Evolutionary conservation across 2,797 vertebrate genomes (phyloP).

Genomic region (Sparidentex hasta): DNA sequence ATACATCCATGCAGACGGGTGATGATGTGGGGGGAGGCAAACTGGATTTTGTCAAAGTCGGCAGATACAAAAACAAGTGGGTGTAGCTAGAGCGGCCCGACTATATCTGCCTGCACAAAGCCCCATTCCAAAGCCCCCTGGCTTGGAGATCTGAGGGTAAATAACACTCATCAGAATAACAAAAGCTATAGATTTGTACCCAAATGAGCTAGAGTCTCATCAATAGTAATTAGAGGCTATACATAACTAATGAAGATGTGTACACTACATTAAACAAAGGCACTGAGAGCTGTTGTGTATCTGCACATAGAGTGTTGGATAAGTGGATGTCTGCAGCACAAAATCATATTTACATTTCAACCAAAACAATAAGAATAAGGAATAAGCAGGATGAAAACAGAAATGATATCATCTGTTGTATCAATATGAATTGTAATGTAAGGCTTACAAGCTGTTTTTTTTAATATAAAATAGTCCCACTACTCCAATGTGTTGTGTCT

Average conservation of each 20-base stretch:
- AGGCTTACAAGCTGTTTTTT: not conserved
- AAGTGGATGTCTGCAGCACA: conserved; percentile 53
- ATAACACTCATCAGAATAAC: conserved; percentile 88
- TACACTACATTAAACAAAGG: conserved; percentile 80
- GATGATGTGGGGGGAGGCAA: conserved; percentile 67
- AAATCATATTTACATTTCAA: conserved; percentile 39
- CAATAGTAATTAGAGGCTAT: conserved; percentile 88
- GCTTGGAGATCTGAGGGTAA: conserved; percentile 85
- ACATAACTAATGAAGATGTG: conserved; percentile 87
- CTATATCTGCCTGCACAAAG: conserved; percentile 80
- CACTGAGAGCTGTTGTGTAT: conserved; percentile 66
- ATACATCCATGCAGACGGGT: conserved; percentile 81
- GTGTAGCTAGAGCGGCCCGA: conserved; percentile 71
- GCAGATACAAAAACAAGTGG: conserved; percentile 84
- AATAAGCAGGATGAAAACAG: conserved; percentile 24
- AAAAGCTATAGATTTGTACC: conserved; percentile 88
- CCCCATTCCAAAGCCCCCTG: conserved; percentile 79
- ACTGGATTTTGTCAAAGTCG: conserved; percentile 76
- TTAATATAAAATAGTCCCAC: not conserved
- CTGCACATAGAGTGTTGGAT: conserved; percentile 54
- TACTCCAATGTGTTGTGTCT: conserved; percentile 19
- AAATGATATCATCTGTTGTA: conserved; percentile 9
- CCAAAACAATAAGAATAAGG: conserved; percentile 31
- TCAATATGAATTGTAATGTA: conserved; percentile 8
- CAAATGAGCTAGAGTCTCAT: conserved; percentile 84